Base-by-base conservation (phyloP, 2,888 invertebrate species). In the Minunthozetes semirufus region DNA sequence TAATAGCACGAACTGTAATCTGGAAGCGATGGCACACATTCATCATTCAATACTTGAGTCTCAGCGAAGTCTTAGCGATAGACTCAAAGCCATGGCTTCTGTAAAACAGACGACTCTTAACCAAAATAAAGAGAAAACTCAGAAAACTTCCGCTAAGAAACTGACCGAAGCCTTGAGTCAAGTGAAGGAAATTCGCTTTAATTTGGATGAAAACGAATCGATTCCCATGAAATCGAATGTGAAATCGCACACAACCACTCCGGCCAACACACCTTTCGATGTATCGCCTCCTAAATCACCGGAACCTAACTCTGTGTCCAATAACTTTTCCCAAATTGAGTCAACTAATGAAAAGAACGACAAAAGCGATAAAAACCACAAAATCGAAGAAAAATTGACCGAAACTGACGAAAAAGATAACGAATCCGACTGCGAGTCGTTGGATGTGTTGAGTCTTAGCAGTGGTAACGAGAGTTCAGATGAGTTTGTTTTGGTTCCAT, bases 401-500 rank as follows among this genome's bases (percentile, higher is more conserved):
- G n/a, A n/a, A n/a, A n/a, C n/a, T 50, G 72, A 53, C 0, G 48
- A 72, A n/a, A 46, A 70, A 46, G 46, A 4, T 5, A 19, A 15
- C 59, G 59, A 59, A 27, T 59, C 59, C 9, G 59, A 59, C 29
- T 15, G 11, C 66, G 66, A 66, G 9, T 66, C 66, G 1, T 8
- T 66, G 15, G 56, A 63, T 8, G 68, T 76, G 1, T 27, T 66
- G 1, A 76, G 80, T 80, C 29, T 80, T 76, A 79, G 80, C 79
- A 76, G 81, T n/a, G 78, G 79, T 33, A 33, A 33, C n/a, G 79
- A 72, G 5, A 48, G 50, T 71, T 19, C n/a, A 6, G 74, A 75
- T 56, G 83, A 83, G 68, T 83, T 82, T 79, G 81, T 81, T 73
- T 80, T 83, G 15, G 83, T 83, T 17, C 82, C 82, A 0, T 77